Base-by-base conservation (phyloP, 2,797 vertebrate genomes). In the Catharus ustulatus region DNA sequence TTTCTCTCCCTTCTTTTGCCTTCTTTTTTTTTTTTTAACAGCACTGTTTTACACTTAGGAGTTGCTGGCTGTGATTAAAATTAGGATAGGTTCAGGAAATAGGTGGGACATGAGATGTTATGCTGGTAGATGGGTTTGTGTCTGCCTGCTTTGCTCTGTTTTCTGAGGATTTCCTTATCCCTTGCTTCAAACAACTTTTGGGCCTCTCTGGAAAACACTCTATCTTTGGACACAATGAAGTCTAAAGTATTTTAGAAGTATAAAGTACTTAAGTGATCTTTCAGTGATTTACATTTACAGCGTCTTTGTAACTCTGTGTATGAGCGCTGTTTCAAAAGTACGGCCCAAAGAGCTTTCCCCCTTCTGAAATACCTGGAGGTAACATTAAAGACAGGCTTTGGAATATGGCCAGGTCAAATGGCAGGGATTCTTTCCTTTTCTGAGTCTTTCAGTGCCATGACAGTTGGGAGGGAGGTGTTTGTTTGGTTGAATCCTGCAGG, bases 281-380 rank as follows among this genome's bases (percentile, higher is more conserved):
- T 42, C 26, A 49, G 0, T 42, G 55, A 72, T 66, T 43, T n/a
- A 54, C 32, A 13, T 71, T 43, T 76, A 26, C 64, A 32, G 20
- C 27, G 48, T 66, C 51, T 48, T 63, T 66, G 18, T 76, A 49
- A 71, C 36, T 57, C 68, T 17, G 1, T 63, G 3, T 46, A 8
- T 7, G 18, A 84, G 10, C 54, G 3, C 40, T 32, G 9, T 43
- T 42, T n/a, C 32, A 32, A 7, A 77, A 72, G 13, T 9, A 6
- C 0, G 0, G 9, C 51, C 24, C 2, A 1, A 66, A 38, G 55
- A 55, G 46, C 67, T 69, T 72, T 64, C 18, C 1, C 18, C 15
- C 55, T 80, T n/a, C n/a, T 42, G 45, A 76, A 82, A 46, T 32
- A 72, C 27, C 19, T 43, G 34, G 45, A 79, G 49, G 36, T 74